A percentile compares a stretch with the other conserved stretches of the same genome.
phyloP scores from a whole-genome alignment of 1,140 invertebrate species.

The Campoletis sonorensis region DNA sequence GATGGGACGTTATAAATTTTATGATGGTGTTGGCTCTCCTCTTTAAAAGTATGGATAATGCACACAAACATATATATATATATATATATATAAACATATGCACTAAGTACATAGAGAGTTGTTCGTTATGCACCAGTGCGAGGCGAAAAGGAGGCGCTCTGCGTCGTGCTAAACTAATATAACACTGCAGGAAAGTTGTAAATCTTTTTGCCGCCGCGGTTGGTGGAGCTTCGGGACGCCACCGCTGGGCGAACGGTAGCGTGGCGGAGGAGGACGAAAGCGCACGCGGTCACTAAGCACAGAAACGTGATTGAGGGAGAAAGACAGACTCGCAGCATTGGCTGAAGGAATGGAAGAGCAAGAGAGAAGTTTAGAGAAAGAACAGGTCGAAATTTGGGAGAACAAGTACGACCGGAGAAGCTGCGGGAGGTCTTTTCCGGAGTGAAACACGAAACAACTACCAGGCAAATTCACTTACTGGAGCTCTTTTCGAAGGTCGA shows the following conservation, averaged over 20 bases:
- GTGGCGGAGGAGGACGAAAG: conserved; percentile 11
- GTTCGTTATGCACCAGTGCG: background rate
- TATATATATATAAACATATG: conserved; percentile 43
- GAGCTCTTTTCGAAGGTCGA: background rate
- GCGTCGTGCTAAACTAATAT: background rate
- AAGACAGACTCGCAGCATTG: background rate
- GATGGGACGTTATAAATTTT: conserved; percentile 57
- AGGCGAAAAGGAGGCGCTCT: background rate
- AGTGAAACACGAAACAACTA: background rate
- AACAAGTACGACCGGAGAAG: conserved; percentile 19
- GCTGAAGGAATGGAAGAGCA: background rate
- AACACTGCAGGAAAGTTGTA: conserved; percentile 36
- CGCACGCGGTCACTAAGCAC: conserved; percentile 15
- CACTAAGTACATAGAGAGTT: conserved; percentile 31
- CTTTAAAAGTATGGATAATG: background rate
- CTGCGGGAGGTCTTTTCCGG: conserved; percentile 31
- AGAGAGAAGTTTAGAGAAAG: background rate
- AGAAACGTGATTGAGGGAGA: background rate
- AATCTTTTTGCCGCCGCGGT: conserved; percentile 35
- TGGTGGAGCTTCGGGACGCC: background rate
- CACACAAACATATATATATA: conserved; percentile 41
- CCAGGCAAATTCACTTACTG: background rate
- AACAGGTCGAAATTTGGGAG: conserved; percentile 19
- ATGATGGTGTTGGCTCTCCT: conserved; percentile 41
- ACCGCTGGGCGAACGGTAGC: conserved; percentile 31